Evolutionary conservation across 2,113 vertebrate genomes (phyloP).

Genomic region (Syrrhaptes paradoxus): DNA sequence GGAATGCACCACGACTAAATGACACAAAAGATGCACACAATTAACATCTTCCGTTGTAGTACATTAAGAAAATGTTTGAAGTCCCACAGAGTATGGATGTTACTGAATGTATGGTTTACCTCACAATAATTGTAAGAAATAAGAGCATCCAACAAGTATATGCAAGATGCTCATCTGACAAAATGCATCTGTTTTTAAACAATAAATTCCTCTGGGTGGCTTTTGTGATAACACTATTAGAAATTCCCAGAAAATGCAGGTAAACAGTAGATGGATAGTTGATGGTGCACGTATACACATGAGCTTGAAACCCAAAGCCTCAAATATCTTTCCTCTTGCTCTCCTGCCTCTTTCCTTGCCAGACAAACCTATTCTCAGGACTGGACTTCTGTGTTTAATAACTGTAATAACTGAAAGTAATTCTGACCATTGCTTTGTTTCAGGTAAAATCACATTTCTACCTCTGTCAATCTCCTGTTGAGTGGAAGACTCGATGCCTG

Average conservation of each 20-base stretch:
- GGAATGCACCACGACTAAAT: neutral
- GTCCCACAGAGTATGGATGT: neutral
- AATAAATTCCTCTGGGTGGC: neutral
- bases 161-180: neutral
- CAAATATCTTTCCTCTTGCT: neutral
- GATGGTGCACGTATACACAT: accelerated
- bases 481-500: neutral
- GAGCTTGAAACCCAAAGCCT: neutral
- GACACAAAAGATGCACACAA: neutral
- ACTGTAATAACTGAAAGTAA: neutral
- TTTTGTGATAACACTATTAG: neutral
- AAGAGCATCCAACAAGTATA: neutral
- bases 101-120: neutral
- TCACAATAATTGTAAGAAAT: neutral
- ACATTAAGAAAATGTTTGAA: neutral
- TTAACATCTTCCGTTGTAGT: neutral
- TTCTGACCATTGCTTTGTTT: neutral
- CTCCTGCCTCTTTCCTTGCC: neutral
- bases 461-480: neutral
- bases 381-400: neutral
- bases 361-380: neutral
- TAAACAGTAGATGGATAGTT: neutral
- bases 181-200: neutral
- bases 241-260: neutral
- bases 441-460: neutral